A percentile compares a stretch with the other conserved stretches of the same genome.
phyloP scores from a whole-genome alignment of 2,888 invertebrate genomes.

The Tetranychus piercei region DNA sequence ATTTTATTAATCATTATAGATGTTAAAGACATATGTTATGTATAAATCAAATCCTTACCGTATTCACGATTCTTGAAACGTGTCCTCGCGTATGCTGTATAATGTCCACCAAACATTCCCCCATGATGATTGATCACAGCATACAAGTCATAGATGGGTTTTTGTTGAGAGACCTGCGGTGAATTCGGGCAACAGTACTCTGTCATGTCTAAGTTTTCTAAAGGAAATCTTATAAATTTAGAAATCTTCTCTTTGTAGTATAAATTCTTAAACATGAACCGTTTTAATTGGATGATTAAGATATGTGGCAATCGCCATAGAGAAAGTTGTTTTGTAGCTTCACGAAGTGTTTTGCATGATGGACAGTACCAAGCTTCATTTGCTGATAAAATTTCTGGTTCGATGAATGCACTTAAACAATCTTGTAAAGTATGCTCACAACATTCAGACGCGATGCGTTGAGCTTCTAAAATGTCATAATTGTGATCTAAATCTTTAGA shows the following conservation, averaged over 20 bases:
- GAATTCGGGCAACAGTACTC: constrained; percentile 30
- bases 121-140: constrained; percentile 38
- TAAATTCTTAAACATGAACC: constrained; percentile 32
- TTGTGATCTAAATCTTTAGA: constrained; percentile 15
- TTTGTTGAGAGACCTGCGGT: constrained; percentile 24
- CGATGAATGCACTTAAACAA: constrained; percentile 36
- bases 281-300: constrained; percentile 33
- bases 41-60: constrained; percentile 30
- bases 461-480: constrained; percentile 9
- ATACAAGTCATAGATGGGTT: constrained; percentile 37
- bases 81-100: constrained; percentile 35
- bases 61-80: constrained; percentile 34
- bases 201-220: constrained; percentile 34
- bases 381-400: constrained; percentile 37
- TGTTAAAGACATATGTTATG: background rate
- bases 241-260: constrained; percentile 30
- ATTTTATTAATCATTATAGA: background rate
- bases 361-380: constrained; percentile 37
- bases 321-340: constrained; percentile 33
- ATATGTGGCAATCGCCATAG: constrained; percentile 32
- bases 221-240: constrained; percentile 30
- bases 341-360: constrained; percentile 30
- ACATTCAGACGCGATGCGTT: background rate
- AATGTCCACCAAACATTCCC: constrained; percentile 38
- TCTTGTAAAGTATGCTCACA: constrained; percentile 31